A percentile compares a stretch with the other conserved stretches of the same genome.
phyloP scores from a whole-genome alignment of 2,113 vertebrate genomes.

The Anas platyrhynchos region DNA sequence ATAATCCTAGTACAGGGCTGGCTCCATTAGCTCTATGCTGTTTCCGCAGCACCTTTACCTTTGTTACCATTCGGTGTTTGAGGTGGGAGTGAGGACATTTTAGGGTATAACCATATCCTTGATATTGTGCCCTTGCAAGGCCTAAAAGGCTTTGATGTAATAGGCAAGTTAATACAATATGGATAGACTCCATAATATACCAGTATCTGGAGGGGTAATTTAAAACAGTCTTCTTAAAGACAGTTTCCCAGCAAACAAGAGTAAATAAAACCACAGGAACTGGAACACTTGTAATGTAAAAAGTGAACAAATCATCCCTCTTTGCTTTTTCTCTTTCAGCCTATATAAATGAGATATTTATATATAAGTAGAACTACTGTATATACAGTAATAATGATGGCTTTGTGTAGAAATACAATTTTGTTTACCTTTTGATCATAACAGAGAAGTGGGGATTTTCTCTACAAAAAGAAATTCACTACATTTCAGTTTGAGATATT shows the following conservation, averaged over 20 bases:
- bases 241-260: neutral
- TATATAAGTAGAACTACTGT: neutral
- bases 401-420: neutral
- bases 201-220: neutral
- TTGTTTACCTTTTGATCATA: constrained; percentile 31
- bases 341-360: neutral
- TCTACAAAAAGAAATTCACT: neutral
- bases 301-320: neutral
- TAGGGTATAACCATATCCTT: neutral
- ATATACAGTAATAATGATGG: neutral
- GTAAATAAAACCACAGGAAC: neutral
- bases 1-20: neutral
- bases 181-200: neutral
- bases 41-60: neutral
- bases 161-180: neutral
- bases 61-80: neutral
- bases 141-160: too few species aligned
- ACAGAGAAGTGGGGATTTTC: neutral
- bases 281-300: neutral
- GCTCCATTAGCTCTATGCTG: neutral
- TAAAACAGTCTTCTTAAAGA: neutral
- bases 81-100: neutral
- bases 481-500: constrained; percentile 41
- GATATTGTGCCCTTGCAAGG: neutral
- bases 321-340: neutral